Evolutionary conservation across 2,113 vertebrate species (phyloP).

Genomic region (Charina bottae): DNA sequence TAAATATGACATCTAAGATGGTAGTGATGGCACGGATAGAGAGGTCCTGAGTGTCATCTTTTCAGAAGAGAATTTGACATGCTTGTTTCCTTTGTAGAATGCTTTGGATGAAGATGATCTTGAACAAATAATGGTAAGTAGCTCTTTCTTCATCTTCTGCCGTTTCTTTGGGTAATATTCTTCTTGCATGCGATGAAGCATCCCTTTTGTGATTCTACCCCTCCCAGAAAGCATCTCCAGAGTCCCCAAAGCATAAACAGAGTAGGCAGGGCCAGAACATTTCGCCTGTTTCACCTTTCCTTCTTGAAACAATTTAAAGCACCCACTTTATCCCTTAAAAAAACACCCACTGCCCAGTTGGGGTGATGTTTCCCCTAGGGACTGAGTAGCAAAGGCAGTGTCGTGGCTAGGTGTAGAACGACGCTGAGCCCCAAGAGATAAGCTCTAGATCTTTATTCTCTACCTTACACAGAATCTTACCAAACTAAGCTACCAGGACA

Average conservation of each 20-base stretch:
- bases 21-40: neutral
- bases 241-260: neutral
- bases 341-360: neutral
- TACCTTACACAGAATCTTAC: no score
- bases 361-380: neutral
- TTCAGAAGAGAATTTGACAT: neutral
- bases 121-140: neutral
- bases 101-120: accelerated
- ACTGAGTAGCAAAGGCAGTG: neutral
- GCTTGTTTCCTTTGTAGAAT: neutral
- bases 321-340: neutral
- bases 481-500: no score
- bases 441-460: no score
- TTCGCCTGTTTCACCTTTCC: neutral
- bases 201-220: neutral
- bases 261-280: neutral
- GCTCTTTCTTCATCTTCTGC: neutral
- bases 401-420: no score
- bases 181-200: neutral
- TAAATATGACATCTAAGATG: neutral
- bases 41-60: neutral
- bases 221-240: neutral
- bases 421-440: no score
- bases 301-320: neutral
- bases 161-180: neutral